These are phyloP conservation scores for Ichneumoninae sp. DNA, from an alignment of 2,888 invertebrate genomes.

Conservation along the genomic window DNA sequence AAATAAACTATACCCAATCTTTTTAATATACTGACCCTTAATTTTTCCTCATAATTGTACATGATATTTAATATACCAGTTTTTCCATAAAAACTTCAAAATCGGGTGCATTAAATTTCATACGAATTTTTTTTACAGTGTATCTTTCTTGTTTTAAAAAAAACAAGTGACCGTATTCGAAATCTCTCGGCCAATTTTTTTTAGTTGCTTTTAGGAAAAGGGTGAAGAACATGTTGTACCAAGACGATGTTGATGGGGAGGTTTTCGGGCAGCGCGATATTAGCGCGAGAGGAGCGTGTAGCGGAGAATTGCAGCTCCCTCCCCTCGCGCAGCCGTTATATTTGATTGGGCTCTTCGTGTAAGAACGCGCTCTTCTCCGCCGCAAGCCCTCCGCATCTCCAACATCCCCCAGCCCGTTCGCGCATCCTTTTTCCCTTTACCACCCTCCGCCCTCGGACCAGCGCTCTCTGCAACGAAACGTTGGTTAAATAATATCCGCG, in stretches of 20 bases:
- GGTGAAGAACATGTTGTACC: conserved; percentile 47
- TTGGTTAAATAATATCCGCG: conserved; percentile 83
- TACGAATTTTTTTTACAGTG: too few species aligned
- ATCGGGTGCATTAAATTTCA: too few species aligned
- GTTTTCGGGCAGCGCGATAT: conserved; percentile 67
- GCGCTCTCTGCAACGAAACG: conserved; percentile 75
- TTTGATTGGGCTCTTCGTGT: conserved; percentile 80
- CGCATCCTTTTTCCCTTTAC: conserved; percentile 66
- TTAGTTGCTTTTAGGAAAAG: conserved; percentile 1
- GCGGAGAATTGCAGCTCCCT: conserved; percentile 47
- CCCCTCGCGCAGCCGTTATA: conserved; percentile 74
- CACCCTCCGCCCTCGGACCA: conserved; percentile 33
- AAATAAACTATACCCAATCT: too few species aligned
- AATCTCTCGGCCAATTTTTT: background rate
- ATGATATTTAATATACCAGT: too few species aligned
- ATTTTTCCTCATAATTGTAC: too few species aligned
- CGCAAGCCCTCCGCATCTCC: conserved; percentile 52
- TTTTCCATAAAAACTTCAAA: too few species aligned
- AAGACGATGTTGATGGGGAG: conserved; percentile 49
- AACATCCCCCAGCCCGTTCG: conserved; percentile 56
- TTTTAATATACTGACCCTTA: too few species aligned
- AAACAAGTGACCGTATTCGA: background rate
- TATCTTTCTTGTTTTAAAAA: background rate
- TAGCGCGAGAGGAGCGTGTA: conserved; percentile 69
- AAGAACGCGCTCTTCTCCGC: conserved; percentile 75